Evolutionary conservation across 2,888 invertebrate genomes (phyloP).

Genomic region (Sepiola atlantica): DNA sequence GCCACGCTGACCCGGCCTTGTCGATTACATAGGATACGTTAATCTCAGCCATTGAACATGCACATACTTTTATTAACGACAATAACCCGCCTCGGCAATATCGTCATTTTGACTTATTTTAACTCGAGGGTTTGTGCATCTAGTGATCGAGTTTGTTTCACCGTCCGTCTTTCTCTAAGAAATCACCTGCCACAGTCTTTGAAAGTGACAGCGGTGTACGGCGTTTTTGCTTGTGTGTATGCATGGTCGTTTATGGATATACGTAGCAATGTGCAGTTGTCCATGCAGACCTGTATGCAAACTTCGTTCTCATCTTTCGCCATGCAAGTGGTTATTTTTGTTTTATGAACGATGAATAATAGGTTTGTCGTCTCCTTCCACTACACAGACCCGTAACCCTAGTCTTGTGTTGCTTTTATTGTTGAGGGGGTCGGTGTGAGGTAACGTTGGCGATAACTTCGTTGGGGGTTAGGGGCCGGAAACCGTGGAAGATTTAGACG

Average conservation of each 20-base stretch:
- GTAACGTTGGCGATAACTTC: background rate
- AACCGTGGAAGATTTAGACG: background rate
- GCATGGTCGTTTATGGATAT: background rate
- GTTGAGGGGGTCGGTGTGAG: background rate
- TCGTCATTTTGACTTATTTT: too few species aligned
- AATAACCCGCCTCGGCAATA: too few species aligned
- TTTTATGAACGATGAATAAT: conserved; percentile 7
- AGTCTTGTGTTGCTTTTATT: background rate
- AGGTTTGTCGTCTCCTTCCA: background rate
- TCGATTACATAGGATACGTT: too few species aligned
- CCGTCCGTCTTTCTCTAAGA: background rate
- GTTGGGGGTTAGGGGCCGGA: background rate
- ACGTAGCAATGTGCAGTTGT: background rate
- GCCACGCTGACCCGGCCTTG: too few species aligned
- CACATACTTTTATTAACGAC: too few species aligned
- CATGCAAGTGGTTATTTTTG: background rate
- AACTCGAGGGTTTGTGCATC: too few species aligned
- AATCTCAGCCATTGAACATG: too few species aligned
- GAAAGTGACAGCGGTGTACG: too few species aligned
- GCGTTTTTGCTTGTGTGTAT: background rate
- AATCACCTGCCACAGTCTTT: background rate
- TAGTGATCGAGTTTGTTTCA: background rate
- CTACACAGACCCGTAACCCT: background rate
- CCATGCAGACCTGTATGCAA: background rate
- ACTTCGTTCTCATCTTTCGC: background rate